Percentiles rank a stretch among this genome's conserved stretches.
These are phyloP conservation scores for Resseliella maxima DNA, from an alignment of 2,888 invertebrate genomes.

Conservation along the genomic window DNA sequence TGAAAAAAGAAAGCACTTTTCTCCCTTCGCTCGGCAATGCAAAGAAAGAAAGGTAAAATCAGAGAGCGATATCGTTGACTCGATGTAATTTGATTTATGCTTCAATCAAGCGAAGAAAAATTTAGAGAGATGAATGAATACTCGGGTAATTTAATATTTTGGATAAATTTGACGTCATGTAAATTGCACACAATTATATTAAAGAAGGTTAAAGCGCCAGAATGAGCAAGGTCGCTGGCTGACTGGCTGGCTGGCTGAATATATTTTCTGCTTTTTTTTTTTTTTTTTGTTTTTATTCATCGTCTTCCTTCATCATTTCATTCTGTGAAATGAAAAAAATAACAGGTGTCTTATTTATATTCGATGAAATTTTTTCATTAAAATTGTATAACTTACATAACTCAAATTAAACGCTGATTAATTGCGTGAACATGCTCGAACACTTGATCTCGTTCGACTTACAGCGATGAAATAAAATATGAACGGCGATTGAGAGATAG, in stretches of 20 bases:
- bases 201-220: not conserved
- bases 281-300: not conserved
- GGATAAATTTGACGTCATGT: not conserved
- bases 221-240: not conserved
- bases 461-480: not conserved
- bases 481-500: not conserved
- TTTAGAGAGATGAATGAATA: not conserved
- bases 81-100: not conserved
- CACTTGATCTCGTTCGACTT: not conserved
- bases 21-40: too few species aligned
- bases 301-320: not conserved
- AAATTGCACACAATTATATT: not conserved
- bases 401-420: not conserved
- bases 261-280: not conserved
- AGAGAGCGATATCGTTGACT: not conserved
- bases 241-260: too few species aligned
- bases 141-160: conserved; percentile 7
- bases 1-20: too few species aligned
- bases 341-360: conserved; percentile 37
- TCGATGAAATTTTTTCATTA: not conserved
- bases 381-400: conserved; percentile 19
- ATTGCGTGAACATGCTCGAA: not conserved
- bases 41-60: not conserved
- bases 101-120: not conserved
- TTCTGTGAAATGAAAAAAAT: not conserved